Conservation (phyloP, 1,140 invertebrate genomes). For the Diprion similis region DNA sequence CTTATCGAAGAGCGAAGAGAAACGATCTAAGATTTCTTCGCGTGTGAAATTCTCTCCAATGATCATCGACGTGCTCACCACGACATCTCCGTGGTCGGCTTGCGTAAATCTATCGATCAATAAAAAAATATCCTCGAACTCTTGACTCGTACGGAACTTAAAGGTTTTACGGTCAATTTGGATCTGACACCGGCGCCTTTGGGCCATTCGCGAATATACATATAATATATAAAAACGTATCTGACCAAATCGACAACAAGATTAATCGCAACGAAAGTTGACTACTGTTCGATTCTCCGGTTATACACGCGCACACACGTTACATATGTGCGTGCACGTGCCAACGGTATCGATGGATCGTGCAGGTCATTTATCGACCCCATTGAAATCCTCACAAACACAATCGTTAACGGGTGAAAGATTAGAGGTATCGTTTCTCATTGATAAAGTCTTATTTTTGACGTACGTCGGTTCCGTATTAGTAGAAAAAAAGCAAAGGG, state of each 20-base stretch:
- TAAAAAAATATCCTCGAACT: neutral
- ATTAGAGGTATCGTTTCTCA: neutral
- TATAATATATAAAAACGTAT: too few species aligned
- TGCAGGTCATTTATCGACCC: slow-evolving; percentile 2
- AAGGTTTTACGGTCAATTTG: too few species aligned
- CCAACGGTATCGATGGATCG: neutral
- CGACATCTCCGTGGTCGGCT: slow-evolving; percentile 21
- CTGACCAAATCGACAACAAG: too few species aligned
- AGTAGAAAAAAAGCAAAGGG: neutral
- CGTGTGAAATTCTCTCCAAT: neutral
- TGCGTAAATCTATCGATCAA: neutral
- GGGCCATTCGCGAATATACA: too few species aligned
- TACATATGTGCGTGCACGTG: neutral
- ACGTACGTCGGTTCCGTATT: neutral
- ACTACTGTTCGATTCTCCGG: neutral
- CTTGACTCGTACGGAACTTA: neutral
- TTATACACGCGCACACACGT: too few species aligned
- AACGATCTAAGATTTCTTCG: slow-evolving; percentile 5
- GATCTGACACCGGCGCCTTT: too few species aligned
- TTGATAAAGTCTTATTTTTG: neutral
- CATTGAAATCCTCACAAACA: neutral
- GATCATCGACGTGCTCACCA: neutral
- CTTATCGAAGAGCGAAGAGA: slow-evolving; percentile 11
- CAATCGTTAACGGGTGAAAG: neutral
- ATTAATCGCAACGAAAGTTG: too few species aligned